phyloP scores from a whole-genome alignment of 2,888 invertebrate species.

The Synanthedon myopaeformis region DNA sequence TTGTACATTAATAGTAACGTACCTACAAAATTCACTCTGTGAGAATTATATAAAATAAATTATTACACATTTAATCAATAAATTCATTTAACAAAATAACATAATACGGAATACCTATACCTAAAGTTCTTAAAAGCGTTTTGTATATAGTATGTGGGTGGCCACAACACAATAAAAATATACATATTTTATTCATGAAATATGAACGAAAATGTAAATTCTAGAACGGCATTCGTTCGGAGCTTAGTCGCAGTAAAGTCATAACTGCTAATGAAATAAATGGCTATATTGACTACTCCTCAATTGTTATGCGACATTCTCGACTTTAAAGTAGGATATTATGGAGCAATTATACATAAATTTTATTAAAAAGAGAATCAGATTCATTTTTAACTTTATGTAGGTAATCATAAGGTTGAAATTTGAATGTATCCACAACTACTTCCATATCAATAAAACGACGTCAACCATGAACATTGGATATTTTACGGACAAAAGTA shows the following conservation, averaged over 20 bases:
- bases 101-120: neutral
- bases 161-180: neutral
- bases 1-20: too few species aligned
- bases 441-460: too few species aligned
- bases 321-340: slow-evolving; percentile 11
- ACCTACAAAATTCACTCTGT: too few species aligned
- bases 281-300: slow-evolving; percentile 4
- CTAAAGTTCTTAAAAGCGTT: neutral
- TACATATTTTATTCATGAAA: neutral
- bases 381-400: neutral
- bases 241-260: neutral
- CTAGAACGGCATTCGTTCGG: neutral
- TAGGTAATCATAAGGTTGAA: neutral
- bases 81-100: neutral
- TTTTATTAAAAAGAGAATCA: slow-evolving; percentile 8
- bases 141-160: neutral
- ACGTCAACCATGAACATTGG: too few species aligned
- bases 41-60: too few species aligned
- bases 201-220: neutral
- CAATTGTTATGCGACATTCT: slow-evolving; percentile 8
- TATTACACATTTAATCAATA: neutral
- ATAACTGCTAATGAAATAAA: neutral
- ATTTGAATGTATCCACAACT: neutral
- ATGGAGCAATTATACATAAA: slow-evolving; percentile 12
- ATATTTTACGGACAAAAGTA: too few species aligned